phyloP scores from a whole-genome alignment of 2,888 invertebrate genomes.

The Scelioninae gen. 2 region DNA sequence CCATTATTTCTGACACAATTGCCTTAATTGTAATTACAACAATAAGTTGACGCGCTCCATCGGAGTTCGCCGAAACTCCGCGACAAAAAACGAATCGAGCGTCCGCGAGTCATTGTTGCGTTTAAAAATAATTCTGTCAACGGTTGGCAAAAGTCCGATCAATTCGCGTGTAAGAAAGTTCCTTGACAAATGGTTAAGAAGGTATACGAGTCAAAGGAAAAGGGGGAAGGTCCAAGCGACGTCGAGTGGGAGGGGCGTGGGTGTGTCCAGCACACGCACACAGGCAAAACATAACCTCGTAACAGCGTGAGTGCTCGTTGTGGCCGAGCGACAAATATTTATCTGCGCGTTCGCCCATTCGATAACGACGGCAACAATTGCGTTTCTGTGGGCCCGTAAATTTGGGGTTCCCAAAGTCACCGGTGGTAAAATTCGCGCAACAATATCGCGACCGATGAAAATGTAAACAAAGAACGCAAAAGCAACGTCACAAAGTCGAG shows the following conservation, averaged over 20 bases:
- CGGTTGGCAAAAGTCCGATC: slow-evolving; percentile 33
- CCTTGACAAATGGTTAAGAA: slow-evolving; percentile 45
- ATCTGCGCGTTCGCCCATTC: slow-evolving; percentile 59
- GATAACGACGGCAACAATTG: slow-evolving; percentile 51
- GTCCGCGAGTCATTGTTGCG: slow-evolving; percentile 6
- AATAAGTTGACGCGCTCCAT: no score
- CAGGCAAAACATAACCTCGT: slow-evolving; percentile 39
- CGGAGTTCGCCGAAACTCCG: neutral
- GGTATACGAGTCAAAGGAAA: slow-evolving; percentile 51
- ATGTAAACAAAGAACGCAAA: no score
- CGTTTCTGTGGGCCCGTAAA: no score
- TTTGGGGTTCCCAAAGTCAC: no score
- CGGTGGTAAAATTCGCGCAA: no score
- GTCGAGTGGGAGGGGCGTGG: slow-evolving; percentile 73
- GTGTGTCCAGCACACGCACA: slow-evolving; percentile 71
- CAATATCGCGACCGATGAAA: no score
- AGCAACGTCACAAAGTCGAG: no score
- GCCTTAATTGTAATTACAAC: no score
- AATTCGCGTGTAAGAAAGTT: slow-evolving; percentile 34
- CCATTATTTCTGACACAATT: no score
- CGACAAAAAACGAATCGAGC: neutral
- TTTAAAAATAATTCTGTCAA: slow-evolving; percentile 36
- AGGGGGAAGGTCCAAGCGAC: slow-evolving; percentile 61
- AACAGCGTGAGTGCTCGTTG: slow-evolving; percentile 27
- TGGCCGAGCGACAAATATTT: slow-evolving; percentile 50